These are phyloP conservation scores for Brachionus manjavacas DNA, from an alignment of 1,140 invertebrate species.

Conservation along the genomic window DNA sequence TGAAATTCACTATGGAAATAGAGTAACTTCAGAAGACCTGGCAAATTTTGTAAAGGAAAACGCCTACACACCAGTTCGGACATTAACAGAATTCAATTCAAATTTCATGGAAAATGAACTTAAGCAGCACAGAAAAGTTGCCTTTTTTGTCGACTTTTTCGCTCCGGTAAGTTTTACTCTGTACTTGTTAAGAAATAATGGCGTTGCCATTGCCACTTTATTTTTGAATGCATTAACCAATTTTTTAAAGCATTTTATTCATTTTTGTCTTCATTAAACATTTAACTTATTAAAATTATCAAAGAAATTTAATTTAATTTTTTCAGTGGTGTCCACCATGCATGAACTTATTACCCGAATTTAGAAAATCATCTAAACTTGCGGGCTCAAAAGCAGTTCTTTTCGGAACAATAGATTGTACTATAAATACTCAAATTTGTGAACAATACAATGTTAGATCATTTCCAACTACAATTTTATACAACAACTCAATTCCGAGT, in stretches of 20 bases:
- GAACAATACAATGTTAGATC: conserved; percentile 65
- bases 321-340: conserved; percentile 72
- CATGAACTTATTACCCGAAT: conserved; percentile 67
- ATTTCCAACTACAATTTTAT: conserved; percentile 71
- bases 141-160: conserved; percentile 74
- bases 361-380: conserved; percentile 65
- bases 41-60: conserved; percentile 67
- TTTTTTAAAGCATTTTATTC: no score
- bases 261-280: background rate
- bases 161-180: conserved; percentile 59
- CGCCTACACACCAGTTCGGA: conserved; percentile 63
- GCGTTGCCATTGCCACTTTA: background rate
- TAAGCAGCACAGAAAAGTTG: conserved; percentile 53
- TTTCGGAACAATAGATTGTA: conserved; percentile 66
- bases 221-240: background rate
- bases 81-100: conserved; percentile 62
- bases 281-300: background rate
- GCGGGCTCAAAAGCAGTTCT: conserved; percentile 54
- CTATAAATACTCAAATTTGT: conserved; percentile 58
- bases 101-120: conserved; percentile 53
- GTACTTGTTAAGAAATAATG: background rate
- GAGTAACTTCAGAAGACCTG: conserved; percentile 64
- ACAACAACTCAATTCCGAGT: conserved; percentile 63
- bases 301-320: background rate
- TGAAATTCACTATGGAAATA: conserved; percentile 49